Evolutionary conservation across 2,797 vertebrate species (phyloP).

Genomic region (Coilia nasus): DNA sequence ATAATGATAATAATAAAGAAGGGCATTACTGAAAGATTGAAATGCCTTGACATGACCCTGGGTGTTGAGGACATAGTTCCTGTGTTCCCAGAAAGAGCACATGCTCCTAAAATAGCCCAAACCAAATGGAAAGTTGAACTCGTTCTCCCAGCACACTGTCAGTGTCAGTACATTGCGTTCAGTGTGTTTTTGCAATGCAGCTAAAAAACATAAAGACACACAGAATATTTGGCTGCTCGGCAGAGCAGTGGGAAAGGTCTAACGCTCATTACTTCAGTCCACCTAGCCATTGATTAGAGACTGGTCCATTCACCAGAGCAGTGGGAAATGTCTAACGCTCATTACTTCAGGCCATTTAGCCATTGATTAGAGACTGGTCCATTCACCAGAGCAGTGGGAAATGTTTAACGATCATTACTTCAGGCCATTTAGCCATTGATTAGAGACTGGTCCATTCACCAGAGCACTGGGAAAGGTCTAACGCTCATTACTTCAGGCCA

Average conservation of each 20-base stretch:
- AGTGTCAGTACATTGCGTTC: not conserved
- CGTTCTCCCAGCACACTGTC: not conserved
- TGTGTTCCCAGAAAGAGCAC: slow-evolving; percentile 2
- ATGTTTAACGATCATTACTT: too few species aligned
- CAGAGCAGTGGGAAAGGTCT: not conserved
- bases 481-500: too few species aligned
- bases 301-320: too few species aligned
- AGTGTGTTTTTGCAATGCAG: not conserved
- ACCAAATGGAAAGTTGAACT: not conserved
- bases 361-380: too few species aligned
- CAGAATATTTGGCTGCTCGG: not conserved
- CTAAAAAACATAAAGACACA: not conserved
- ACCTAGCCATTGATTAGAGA: too few species aligned
- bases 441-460: too few species aligned
- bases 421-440: too few species aligned
- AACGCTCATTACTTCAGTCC: not conserved
- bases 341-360: too few species aligned
- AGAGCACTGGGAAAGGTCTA: too few species aligned
- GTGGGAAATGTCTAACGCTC: too few species aligned
- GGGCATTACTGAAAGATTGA: not conserved
- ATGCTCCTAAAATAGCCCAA: not conserved
- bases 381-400: too few species aligned
- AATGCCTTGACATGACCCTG: not conserved
- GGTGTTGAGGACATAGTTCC: not conserved
- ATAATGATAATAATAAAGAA: not conserved